Evolutionary conservation across 2,888 invertebrate species (phyloP).

Genomic region (Ornithoptera alexandrae): DNA sequence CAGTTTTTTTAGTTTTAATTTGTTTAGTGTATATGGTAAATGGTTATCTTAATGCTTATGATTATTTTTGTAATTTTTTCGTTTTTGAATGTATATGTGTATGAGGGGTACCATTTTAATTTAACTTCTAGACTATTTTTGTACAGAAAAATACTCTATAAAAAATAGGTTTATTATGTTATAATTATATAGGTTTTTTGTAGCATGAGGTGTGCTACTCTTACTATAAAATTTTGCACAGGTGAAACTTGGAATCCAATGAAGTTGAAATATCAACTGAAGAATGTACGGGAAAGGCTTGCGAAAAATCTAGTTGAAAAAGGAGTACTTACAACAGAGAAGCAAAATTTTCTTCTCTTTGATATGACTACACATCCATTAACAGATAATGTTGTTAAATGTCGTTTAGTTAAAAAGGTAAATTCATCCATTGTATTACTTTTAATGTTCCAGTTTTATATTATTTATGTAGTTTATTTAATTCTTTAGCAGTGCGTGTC

Average conservation of each 20-base stretch:
- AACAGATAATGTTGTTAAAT: conserved; percentile 96
- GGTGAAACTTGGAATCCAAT: conserved; percentile 99
- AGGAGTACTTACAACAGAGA: conserved; percentile 98
- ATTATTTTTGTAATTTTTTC: no score
- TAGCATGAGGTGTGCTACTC: no score
- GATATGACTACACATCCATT: conserved; percentile 99
- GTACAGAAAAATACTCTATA: no score
- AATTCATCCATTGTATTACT: conserved; percentile 23
- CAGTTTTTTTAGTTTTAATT: not conserved
- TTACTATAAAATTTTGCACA: conserved; percentile 52
- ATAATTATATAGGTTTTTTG: no score
- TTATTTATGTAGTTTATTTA: no score
- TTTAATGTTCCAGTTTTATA: not conserved
- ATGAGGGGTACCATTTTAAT: no score
- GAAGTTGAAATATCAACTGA: conserved; percentile 97
- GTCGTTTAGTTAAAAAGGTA: conserved; percentile 97
- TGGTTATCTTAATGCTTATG: no score
- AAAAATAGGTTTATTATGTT: no score
- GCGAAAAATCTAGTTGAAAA: conserved; percentile 99
- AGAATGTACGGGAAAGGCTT: conserved; percentile 98
- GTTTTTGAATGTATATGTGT: no score
- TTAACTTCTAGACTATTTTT: no score
- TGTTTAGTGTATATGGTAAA: no score
- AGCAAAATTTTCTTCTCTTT: conserved; percentile 99
- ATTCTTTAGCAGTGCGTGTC: no score